phyloP scores from a whole-genome alignment of 2,888 invertebrate species.

The Pyralis farinalis region DNA sequence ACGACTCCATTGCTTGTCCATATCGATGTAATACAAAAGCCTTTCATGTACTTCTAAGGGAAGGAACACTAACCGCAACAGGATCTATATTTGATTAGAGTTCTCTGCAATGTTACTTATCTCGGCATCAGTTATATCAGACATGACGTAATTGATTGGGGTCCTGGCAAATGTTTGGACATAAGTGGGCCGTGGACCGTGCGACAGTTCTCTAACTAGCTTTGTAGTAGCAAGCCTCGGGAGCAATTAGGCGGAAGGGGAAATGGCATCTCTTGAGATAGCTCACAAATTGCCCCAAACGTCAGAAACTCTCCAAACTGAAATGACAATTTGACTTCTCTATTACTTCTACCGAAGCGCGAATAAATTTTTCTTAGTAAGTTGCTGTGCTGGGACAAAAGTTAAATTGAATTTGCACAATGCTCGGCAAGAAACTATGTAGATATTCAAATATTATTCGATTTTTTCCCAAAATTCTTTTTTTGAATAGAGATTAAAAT shows the following conservation, averaged over 20 bases:
- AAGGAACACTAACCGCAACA: too few relatives aligned
- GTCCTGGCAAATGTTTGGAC: background rate
- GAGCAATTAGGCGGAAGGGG: slow-evolving; percentile 67
- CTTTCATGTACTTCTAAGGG: too few relatives aligned
- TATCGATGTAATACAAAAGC: too few relatives aligned
- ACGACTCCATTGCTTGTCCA: too few relatives aligned
- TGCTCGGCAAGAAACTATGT: too few relatives aligned
- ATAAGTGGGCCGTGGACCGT: slow-evolving; percentile 1
- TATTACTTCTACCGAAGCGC: background rate
- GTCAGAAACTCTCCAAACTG: slow-evolving; percentile 48
- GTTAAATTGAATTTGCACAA: background rate
- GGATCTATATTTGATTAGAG: too few relatives aligned
- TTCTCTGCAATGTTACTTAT: background rate
- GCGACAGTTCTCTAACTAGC: slow-evolving; percentile 7
- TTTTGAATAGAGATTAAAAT: too few relatives aligned
- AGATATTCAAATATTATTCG: too few relatives aligned
- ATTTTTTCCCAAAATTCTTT: too few relatives aligned
- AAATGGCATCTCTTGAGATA: slow-evolving; percentile 72
- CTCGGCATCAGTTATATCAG: background rate
- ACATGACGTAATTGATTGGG: slow-evolving; percentile 5
- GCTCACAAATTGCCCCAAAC: slow-evolving; percentile 64
- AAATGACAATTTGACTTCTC: background rate
- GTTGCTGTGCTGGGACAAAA: background rate
- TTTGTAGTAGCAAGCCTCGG: slow-evolving; percentile 8
- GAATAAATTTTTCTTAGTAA: background rate